These are phyloP conservation scores for crab-eating macaque (Macaca fascicularis) DNA, from an alignment of 2,113 vertebrate genomes.

Conservation along the genomic window T2T-MFA8v1.1 NC_088384.1:75537001-75537500, in stretches of 20 bases:
- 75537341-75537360: not conserved
- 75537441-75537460: constrained; percentile 19
- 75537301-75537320: constrained; percentile 34
- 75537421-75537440: constrained; percentile 2
- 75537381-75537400: not conserved
- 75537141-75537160: not conserved
- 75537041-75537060: not conserved
- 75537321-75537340: not conserved
- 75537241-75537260: not conserved
- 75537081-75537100: not conserved
- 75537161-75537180: not conserved
- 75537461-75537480: not conserved
- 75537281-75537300: not conserved
- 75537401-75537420: not conserved
- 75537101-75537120: not conserved
- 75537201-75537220: not conserved
- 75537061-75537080: not conserved
- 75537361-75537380: not conserved
- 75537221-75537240: not conserved
- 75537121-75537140: not conserved
- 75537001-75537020: not conserved
- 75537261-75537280: not conserved
- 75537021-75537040: not conserved
- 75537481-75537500: constrained; percentile 29
- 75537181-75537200: not conserved